Evolutionary conservation across 2,797 vertebrate genomes (phyloP).

Genomic region (Petrocephalus sullivani): DNA sequence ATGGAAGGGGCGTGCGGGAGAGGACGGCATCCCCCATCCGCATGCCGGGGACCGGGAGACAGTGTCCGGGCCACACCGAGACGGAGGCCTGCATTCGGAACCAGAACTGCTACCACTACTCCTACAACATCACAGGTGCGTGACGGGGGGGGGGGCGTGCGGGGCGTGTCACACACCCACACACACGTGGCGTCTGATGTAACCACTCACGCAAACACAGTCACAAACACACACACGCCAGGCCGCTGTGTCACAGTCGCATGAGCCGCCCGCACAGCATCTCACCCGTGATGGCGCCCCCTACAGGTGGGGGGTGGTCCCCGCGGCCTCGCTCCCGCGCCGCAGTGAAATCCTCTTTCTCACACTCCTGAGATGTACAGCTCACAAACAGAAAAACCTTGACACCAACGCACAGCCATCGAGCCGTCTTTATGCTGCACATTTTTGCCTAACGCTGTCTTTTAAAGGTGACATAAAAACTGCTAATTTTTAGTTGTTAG

Average conservation of each 20-base stretch:
- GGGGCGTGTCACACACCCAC: neutral
- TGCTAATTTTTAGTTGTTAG: neutral
- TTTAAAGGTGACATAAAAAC: neutral
- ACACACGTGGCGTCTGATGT: neutral
- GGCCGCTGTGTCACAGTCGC: neutral
- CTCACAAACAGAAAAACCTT: neutral
- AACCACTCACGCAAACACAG: neutral
- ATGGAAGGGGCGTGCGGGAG: constrained; percentile 65
- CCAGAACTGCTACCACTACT: constrained; percentile 91
- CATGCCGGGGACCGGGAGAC: constrained; percentile 69
- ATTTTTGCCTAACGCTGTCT: neutral
- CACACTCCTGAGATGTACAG: neutral
- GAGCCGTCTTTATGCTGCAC: neutral
- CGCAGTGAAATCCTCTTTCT: neutral
- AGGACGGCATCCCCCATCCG: constrained; percentile 71
- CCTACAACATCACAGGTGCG: constrained; percentile 47
- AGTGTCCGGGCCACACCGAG: constrained; percentile 70
- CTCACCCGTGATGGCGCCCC: neutral
- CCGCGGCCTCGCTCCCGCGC: neutral
- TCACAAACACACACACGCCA: neutral
- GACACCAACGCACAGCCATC: neutral
- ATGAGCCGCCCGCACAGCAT: neutral
- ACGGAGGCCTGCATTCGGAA: constrained; percentile 78
- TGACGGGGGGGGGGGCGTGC: neutral
- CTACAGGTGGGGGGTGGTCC: neutral